These are phyloP conservation scores for Bombylius major DNA, from an alignment of 2,888 invertebrate genomes.

Conservation along the genomic window DNA sequence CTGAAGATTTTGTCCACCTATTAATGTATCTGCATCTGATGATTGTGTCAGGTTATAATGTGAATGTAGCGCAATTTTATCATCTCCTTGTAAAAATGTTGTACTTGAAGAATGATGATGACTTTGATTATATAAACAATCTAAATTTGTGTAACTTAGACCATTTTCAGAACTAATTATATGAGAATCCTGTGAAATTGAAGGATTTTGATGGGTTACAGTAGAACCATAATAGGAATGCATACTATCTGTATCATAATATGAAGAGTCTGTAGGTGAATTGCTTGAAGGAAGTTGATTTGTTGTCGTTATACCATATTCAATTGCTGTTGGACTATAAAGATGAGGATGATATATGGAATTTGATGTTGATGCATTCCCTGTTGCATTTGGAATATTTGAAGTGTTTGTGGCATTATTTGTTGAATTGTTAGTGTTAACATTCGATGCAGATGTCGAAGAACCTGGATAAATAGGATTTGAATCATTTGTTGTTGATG, in stretches of 20 bases:
- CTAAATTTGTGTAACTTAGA: slow-evolving; percentile 79
- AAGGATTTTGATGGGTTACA: not conserved
- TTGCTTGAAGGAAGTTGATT: slow-evolving; percentile 31
- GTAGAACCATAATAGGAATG: slow-evolving; percentile 27
- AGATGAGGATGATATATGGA: slow-evolving; percentile 28
- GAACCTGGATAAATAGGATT: not conserved
- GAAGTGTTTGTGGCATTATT: not conserved
- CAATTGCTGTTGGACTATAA: slow-evolving; percentile 36
- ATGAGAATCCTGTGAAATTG: slow-evolving; percentile 34
- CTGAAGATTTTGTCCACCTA: slow-evolving; percentile 15
- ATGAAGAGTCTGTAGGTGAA: slow-evolving; percentile 30
- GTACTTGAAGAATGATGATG: slow-evolving; percentile 27
- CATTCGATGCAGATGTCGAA: slow-evolving; percentile 2
- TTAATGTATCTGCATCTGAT: slow-evolving; percentile 8
- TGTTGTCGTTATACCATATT: slow-evolving; percentile 34
- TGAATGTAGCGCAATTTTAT: slow-evolving; percentile 43
- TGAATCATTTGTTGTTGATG: not conserved
- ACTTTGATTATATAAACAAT: slow-evolving; percentile 50
- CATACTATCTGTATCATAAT: slow-evolving; percentile 34
- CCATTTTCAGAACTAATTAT: slow-evolving; percentile 79
- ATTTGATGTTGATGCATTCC: not conserved
- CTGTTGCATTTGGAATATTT: not conserved
- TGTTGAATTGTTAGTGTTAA: slow-evolving; percentile 2
- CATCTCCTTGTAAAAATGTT: slow-evolving; percentile 23
- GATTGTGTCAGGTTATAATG: slow-evolving; percentile 38